Conservation (phyloP, 2,797 vertebrate species). For the Taeniopygia guttata region DNA sequence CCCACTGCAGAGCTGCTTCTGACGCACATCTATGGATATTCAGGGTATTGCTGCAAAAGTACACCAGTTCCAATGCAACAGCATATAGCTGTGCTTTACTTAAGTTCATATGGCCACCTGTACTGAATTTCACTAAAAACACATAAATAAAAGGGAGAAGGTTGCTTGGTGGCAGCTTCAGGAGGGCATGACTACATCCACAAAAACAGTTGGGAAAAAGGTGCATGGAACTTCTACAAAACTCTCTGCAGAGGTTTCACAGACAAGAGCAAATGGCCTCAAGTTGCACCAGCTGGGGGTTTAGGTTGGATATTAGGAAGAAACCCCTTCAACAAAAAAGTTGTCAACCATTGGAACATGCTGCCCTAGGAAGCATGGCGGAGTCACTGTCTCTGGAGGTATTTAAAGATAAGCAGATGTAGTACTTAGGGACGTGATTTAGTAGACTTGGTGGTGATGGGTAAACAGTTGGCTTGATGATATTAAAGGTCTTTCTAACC, state of each 20-base stretch:
- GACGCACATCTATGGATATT: neutral
- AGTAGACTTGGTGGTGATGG: neutral
- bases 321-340: neutral
- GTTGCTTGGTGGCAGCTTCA: slow-evolving; percentile 17
- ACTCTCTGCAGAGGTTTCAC: slow-evolving; percentile 47
- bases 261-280: neutral
- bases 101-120: neutral
- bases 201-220: slow-evolving; percentile 40
- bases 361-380: neutral
- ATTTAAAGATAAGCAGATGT: neutral
- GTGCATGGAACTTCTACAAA: slow-evolving; percentile 13
- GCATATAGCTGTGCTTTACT: neutral
- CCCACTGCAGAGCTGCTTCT: neutral
- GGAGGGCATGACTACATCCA: slow-evolving; percentile 46
- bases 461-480: neutral
- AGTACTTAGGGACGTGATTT: neutral
- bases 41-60: neutral
- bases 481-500: neutral
- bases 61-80: neutral
- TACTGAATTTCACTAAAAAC: slow-evolving; percentile 43
- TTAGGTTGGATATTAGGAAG: neutral
- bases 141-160: neutral
- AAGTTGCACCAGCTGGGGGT: neutral
- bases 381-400: accelerated
- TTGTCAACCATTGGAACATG: neutral